phyloP scores from a whole-genome alignment of 1,140 invertebrate genomes.

The Rhyzopertha dominica region DNA sequence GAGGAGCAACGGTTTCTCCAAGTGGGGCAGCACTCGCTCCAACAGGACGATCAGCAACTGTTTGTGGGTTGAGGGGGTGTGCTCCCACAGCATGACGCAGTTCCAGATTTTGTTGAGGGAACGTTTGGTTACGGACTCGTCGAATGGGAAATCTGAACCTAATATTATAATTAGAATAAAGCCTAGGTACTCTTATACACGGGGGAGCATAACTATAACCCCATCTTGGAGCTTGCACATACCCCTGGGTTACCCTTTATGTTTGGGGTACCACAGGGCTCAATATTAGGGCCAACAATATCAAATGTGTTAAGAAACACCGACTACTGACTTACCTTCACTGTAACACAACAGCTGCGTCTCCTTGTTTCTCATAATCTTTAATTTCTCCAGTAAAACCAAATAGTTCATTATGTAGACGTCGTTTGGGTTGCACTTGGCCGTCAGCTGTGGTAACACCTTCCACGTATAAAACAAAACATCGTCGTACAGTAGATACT shows the following conservation, averaged over 20 bases:
- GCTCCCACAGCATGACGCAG: conserved; percentile 63
- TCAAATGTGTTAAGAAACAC: too few species aligned
- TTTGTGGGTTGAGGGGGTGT: conserved; percentile 63
- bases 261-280: too few species aligned
- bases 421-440: conserved; percentile 54
- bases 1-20: conserved; percentile 75
- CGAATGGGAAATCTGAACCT: conserved; percentile 39
- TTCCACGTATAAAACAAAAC: conserved; percentile 57
- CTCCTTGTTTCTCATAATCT: conserved; percentile 28
- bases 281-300: too few species aligned
- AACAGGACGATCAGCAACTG: conserved; percentile 75
- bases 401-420: conserved; percentile 67
- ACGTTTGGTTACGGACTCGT: conserved; percentile 29
- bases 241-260: too few species aligned
- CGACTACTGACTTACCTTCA: too few species aligned
- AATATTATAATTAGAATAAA: too few species aligned
- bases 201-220: too few species aligned
- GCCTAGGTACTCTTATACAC: too few species aligned
- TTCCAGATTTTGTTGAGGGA: conserved; percentile 66
- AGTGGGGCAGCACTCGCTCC: conserved; percentile 74
- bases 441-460: conserved; percentile 51
- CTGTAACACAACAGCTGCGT: conserved; percentile 46
- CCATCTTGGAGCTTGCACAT: too few species aligned
- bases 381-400: conserved; percentile 59
- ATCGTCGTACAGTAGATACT: conserved; percentile 60